A percentile compares a stretch with the other conserved stretches of the same genome.
phyloP scores from a whole-genome alignment of 2,888 invertebrate species.

The Papilio demoleus region DNA sequence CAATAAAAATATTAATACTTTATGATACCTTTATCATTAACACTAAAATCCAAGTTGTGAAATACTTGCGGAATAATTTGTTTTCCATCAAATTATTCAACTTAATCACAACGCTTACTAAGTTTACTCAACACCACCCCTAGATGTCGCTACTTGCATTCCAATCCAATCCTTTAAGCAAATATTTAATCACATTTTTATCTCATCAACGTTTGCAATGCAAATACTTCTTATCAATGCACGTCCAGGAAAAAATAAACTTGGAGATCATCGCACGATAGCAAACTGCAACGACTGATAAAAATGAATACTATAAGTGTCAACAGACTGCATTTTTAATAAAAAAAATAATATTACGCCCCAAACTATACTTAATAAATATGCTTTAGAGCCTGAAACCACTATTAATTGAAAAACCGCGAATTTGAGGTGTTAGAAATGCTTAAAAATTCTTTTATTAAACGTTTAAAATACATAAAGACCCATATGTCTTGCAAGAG shows the following conservation, averaged over 20 bases:
- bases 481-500: too few relatives aligned
- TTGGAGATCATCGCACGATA: slow-evolving; percentile 56
- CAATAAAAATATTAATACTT: too few relatives aligned
- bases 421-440: too few relatives aligned
- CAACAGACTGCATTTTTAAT: slow-evolving; percentile 41
- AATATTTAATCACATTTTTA: slow-evolving; percentile 41
- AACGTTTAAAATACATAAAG: too few relatives aligned
- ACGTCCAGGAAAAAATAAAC: slow-evolving; percentile 51
- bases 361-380: too few relatives aligned
- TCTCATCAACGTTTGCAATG: slow-evolving; percentile 42
- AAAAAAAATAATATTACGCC: not conserved
- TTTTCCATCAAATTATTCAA: too few relatives aligned
- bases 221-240: slow-evolving; percentile 50
- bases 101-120: not conserved
- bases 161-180: slow-evolving; percentile 3
- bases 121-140: not conserved
- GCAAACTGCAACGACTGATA: slow-evolving; percentile 54
- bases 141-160: slow-evolving; percentile 1
- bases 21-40: too few relatives aligned
- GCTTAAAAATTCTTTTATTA: too few relatives aligned
- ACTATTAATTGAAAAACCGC: too few relatives aligned
- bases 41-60: too few relatives aligned
- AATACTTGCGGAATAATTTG: too few relatives aligned
- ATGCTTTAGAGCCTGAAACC: too few relatives aligned
- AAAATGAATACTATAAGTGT: slow-evolving; percentile 40